Conservation (phyloP, 1,140 invertebrate species). For the Ceratina japonica region DNA sequence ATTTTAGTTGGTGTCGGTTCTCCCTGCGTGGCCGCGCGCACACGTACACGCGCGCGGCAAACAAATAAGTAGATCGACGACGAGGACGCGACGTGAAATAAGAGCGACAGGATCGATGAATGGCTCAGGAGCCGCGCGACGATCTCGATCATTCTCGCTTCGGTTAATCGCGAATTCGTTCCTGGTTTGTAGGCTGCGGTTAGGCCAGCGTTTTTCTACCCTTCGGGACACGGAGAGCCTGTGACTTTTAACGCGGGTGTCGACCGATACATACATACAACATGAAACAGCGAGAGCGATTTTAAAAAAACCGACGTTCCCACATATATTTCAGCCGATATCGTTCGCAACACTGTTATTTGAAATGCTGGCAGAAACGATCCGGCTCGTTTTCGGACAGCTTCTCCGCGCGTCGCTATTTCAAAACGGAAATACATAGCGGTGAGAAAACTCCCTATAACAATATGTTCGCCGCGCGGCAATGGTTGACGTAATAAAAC, state of each 20-base stretch:
- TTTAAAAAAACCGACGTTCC: no score
- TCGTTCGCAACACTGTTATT: no score
- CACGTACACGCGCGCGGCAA: constrained; percentile 24
- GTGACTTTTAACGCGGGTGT: not conserved
- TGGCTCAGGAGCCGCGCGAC: constrained; percentile 17
- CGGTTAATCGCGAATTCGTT: constrained; percentile 27
- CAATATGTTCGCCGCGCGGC: constrained; percentile 7
- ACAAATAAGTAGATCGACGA: constrained; percentile 68
- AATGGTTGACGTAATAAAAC: constrained; percentile 37
- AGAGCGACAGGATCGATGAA: constrained; percentile 43
- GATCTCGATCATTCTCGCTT: constrained; percentile 28
- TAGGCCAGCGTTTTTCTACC: not conserved
- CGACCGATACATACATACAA: no score
- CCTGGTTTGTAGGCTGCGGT: not conserved
- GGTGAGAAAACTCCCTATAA: not conserved
- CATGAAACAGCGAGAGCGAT: no score
- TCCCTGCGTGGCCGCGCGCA: not conserved
- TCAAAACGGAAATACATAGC: no score
- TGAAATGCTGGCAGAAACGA: no score
- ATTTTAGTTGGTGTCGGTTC: constrained; percentile 76
- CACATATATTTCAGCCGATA: no score
- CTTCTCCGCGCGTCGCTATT: no score
- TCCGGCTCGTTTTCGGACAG: no score
- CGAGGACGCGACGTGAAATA: constrained; percentile 38
- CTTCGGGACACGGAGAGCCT: not conserved